Evolutionary conservation across 2,113 vertebrate genomes (phyloP).

Genomic region (Psophia crepitans): DNA sequence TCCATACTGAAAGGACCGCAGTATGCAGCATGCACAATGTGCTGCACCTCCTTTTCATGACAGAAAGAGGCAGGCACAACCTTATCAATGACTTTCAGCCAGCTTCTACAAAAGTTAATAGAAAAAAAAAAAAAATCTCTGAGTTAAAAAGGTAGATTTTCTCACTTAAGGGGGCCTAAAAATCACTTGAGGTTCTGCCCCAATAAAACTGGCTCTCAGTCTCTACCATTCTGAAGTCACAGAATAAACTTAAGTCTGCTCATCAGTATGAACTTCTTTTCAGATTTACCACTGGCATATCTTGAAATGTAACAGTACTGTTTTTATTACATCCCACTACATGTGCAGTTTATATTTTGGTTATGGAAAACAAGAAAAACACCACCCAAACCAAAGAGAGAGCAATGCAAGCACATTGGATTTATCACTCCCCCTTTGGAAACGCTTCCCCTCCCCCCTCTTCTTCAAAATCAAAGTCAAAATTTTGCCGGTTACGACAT

Average conservation of each 20-base stretch:
- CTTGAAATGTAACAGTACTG: not conserved
- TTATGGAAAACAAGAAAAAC: not conserved
- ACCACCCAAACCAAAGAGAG: not conserved
- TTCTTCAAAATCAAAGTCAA: not conserved
- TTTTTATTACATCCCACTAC: not conserved
- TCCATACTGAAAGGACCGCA: not conserved
- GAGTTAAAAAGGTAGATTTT: not conserved
- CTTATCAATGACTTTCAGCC: not conserved
- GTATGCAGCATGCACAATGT: accelerated
- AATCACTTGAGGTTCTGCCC: not conserved
- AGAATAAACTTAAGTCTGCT: not conserved
- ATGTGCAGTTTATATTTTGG: not conserved
- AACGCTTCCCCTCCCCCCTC: not conserved
- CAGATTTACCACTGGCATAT: not conserved
- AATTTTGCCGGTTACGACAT: not conserved
- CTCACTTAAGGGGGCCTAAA: not conserved
- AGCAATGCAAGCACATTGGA: not conserved
- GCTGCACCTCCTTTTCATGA: not conserved
- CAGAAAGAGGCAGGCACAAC: not conserved
- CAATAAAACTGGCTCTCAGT: not conserved
- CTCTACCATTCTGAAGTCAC: not conserved
- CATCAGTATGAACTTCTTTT: not conserved
- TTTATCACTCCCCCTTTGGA: not conserved
- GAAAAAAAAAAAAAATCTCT: not conserved
- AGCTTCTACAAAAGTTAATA: not conserved